A percentile compares a stretch with the other conserved stretches of the same genome.
These are phyloP conservation scores for Drosophila nigritarsus DNA, from an alignment of 2,888 invertebrate species.

Conservation along the genomic window DNA sequence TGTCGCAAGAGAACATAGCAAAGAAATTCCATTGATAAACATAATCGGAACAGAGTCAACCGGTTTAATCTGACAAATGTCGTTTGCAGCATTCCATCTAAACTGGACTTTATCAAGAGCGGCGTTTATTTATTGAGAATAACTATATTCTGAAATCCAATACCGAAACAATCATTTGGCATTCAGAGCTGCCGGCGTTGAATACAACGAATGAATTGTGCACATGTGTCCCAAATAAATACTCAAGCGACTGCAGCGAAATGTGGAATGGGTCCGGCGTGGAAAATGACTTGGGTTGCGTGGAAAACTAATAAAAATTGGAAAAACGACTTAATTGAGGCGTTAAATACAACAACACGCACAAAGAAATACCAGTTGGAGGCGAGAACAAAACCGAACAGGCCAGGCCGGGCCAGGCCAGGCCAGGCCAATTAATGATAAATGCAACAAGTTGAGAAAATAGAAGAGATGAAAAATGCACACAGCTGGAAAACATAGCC, in stretches of 20 bases:
- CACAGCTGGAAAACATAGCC: conserved; percentile 36
- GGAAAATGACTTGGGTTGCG: conserved; percentile 46
- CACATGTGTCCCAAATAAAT: conserved; percentile 31
- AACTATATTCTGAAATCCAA: not conserved
- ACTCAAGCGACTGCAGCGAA: conserved; percentile 8
- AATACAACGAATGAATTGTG: conserved; percentile 44
- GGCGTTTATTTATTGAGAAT: conserved; percentile 39
- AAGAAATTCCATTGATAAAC: conserved; percentile 37
- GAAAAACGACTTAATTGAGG: conserved; percentile 71
- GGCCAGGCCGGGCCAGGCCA: conserved; percentile 17
- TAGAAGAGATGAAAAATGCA: conserved; percentile 20
- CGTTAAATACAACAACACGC: conserved; percentile 61
- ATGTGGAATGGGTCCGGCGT: conserved; percentile 19
- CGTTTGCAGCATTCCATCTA: conserved; percentile 23
- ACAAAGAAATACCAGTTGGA: conserved; percentile 18
- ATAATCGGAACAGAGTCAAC: conserved; percentile 1
- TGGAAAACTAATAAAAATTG: conserved; percentile 61
- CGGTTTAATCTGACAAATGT: conserved; percentile 16
- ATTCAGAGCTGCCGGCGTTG: conserved; percentile 16
- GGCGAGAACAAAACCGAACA: not conserved
- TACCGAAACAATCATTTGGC: conserved; percentile 54
- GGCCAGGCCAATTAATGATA: conserved; percentile 46
- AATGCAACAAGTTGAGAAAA: conserved; percentile 41
- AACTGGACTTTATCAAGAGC: conserved; percentile 33
- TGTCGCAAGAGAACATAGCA: conserved; percentile 2